phyloP scores from a whole-genome alignment of 2,797 vertebrate genomes.

The Anableps anableps region DNA sequence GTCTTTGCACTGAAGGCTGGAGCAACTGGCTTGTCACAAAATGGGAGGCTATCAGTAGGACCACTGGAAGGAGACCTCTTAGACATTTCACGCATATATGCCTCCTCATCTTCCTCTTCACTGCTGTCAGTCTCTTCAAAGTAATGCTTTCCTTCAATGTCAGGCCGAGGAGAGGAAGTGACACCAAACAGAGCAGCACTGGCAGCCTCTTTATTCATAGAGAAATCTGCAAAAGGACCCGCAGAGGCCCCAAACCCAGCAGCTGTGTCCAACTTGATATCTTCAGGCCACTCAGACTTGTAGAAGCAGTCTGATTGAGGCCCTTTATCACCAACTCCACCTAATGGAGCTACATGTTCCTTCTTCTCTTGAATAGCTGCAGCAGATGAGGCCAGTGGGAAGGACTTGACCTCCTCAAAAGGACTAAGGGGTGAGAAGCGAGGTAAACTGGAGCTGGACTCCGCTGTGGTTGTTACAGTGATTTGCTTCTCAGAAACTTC shows the following conservation, averaged over 20 bases:
- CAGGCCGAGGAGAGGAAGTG: constrained; percentile 83
- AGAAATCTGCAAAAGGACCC: constrained; percentile 69
- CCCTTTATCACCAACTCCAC: constrained; percentile 77
- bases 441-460: constrained; percentile 82
- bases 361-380: constrained; percentile 72
- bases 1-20: constrained; percentile 53
- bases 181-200: constrained; percentile 83
- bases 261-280: constrained; percentile 62
- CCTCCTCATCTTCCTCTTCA: constrained; percentile 84
- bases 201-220: constrained; percentile 77
- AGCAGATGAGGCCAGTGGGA: constrained; percentile 73
- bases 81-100: constrained; percentile 77
- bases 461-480: constrained; percentile 68
- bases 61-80: constrained; percentile 66
- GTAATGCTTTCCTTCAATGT: constrained; percentile 79
- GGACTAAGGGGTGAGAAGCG: constrained; percentile 84
- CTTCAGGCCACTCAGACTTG: constrained; percentile 78
- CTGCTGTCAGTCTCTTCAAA: constrained; percentile 86
- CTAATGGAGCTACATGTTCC: constrained; percentile 53
- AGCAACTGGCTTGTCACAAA: constrained; percentile 66
- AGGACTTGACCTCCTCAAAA: constrained; percentile 81
- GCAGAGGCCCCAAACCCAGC: constrained; percentile 63
- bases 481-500: constrained; percentile 89
- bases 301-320: constrained; percentile 82
- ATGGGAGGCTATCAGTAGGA: constrained; percentile 42